Evolutionary conservation across 2,888 invertebrate species (phyloP).

Genomic region (Dermolepida albohirtum): DNA sequence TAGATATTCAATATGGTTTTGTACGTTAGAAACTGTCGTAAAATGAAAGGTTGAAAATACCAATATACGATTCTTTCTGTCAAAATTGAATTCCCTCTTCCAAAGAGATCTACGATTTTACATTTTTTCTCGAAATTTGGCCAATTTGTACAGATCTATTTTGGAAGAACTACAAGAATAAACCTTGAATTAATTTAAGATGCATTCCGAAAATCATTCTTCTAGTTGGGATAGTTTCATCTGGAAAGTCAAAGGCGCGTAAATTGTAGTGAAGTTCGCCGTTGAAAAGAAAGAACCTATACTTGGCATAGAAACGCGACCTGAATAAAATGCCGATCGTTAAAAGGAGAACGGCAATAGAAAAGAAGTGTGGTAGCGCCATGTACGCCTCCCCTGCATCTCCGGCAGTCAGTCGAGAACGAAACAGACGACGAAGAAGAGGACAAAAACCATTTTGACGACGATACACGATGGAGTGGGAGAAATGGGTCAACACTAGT

Average conservation of each 20-base stretch:
- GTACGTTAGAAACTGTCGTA: too few relatives aligned
- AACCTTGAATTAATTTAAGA: too few relatives aligned
- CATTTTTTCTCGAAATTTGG: too few relatives aligned
- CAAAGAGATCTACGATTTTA: too few relatives aligned
- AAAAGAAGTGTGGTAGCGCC: conserved; percentile 30
- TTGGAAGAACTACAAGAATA: too few relatives aligned
- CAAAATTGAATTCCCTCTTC: too few relatives aligned
- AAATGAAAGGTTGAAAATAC: too few relatives aligned
- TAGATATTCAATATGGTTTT: too few relatives aligned
- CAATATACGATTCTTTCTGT: too few relatives aligned
- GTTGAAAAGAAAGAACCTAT: conserved; percentile 9
- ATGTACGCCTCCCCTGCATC: background rate
- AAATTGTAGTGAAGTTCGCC: background rate
- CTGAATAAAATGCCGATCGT: conserved; percentile 36
- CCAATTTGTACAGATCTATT: too few relatives aligned
- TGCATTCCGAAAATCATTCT: too few relatives aligned
- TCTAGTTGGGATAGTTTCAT: too few relatives aligned
- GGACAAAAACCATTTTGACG: conserved; percentile 20
- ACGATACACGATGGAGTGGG: conserved; percentile 18
- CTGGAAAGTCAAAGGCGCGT: background rate
- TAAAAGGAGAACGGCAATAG: conserved; percentile 35
- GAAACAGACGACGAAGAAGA: conserved; percentile 23
- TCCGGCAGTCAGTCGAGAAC: background rate
- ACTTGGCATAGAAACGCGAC: conserved; percentile 39
- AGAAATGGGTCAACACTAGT: conserved; percentile 42